phyloP scores from a whole-genome alignment of 2,888 invertebrate genomes.

The Cantharis rufa region DNA sequence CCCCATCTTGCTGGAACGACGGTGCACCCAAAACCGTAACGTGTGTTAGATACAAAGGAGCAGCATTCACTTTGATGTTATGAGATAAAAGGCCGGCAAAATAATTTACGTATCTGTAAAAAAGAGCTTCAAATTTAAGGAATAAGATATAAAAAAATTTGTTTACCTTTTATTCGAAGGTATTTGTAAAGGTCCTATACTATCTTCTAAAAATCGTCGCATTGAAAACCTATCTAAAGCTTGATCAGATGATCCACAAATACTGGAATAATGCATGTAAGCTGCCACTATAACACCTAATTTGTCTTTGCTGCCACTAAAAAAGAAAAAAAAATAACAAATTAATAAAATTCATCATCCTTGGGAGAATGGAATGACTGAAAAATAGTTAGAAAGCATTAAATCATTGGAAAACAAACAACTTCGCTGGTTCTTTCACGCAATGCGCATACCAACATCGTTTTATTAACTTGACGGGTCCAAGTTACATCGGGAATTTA shows the following conservation, averaged over 20 bases:
- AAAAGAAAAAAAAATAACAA: constrained; percentile 31
- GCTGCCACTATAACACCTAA: constrained; percentile 87
- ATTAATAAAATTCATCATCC: background rate
- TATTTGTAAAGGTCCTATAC: constrained; percentile 70
- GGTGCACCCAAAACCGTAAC: constrained; percentile 86
- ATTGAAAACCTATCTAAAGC: constrained; percentile 92
- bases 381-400: background rate
- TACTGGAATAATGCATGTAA: constrained; percentile 92
- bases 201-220: constrained; percentile 86
- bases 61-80: constrained; percentile 84
- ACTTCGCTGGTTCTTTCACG: background rate
- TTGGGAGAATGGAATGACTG: background rate
- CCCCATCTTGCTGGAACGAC: constrained; percentile 65
- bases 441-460: background rate
- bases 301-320: constrained; percentile 81
- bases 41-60: constrained; percentile 83
- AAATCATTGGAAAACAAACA: background rate
- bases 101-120: constrained; percentile 83
- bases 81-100: constrained; percentile 90
- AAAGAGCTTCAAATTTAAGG: constrained; percentile 11
- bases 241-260: constrained; percentile 82
- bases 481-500: background rate
- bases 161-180: constrained; percentile 76
- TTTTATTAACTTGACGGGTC: background rate
- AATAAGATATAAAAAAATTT: constrained; percentile 1